phyloP scores from a whole-genome alignment of 2,888 invertebrate species.

The Caradrina clavipalpis region DNA sequence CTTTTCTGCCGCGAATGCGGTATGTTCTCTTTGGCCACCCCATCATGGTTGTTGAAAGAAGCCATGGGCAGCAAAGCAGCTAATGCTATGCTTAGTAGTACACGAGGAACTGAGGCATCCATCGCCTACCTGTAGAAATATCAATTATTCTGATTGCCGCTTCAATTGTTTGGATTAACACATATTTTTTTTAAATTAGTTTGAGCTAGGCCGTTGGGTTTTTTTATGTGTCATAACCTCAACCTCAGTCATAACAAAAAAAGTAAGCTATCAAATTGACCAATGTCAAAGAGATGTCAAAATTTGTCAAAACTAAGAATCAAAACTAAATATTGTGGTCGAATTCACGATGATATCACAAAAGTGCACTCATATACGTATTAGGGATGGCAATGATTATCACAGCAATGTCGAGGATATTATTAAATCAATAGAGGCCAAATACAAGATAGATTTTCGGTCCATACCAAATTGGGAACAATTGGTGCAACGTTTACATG shows the following conservation, averaged over 20 bases:
- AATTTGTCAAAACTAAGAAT: neutral
- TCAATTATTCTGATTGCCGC: neutral
- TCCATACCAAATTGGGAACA: conserved; percentile 79
- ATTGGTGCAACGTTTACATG: conserved; percentile 74
- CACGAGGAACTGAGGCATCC: conserved; percentile 85
- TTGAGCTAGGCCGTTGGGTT: neutral
- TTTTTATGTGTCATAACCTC: neutral
- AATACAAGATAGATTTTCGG: conserved; percentile 77
- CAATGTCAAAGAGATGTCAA: conserved; percentile 27
- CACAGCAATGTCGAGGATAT: conserved; percentile 72
- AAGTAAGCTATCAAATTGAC: neutral
- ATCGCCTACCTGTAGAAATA: conserved; percentile 78
- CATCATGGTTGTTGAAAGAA: conserved; percentile 77
- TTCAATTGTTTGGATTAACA: neutral
- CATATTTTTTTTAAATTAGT: neutral
- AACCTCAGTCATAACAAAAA: conserved; percentile 3
- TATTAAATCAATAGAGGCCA: conserved; percentile 76
- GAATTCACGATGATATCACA: conserved; percentile 44
- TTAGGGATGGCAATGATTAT: conserved; percentile 71
- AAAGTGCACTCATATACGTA: conserved; percentile 76
- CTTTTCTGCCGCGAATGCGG: conserved; percentile 95
- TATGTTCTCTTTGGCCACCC: conserved; percentile 82
- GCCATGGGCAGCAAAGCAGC: conserved; percentile 86
- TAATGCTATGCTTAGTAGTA: conserved; percentile 86
- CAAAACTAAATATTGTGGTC: neutral